These are phyloP conservation scores for Lasioglossum leucozonium DNA, from an alignment of 2,888 invertebrate species.

Conservation along the genomic window DNA sequence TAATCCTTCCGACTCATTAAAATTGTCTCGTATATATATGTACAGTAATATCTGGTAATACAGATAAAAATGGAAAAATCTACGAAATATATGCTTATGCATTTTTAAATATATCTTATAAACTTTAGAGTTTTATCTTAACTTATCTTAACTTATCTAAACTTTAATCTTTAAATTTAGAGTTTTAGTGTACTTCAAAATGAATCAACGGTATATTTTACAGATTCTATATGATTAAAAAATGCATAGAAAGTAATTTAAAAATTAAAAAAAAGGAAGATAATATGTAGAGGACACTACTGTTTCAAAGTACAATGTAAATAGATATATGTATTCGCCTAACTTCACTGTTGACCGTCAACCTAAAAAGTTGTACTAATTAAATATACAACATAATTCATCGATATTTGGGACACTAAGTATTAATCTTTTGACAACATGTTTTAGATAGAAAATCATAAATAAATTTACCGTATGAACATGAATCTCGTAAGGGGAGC, in stretches of 20 bases:
- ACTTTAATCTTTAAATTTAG: too few species aligned
- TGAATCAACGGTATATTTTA: too few species aligned
- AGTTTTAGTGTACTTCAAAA: too few species aligned
- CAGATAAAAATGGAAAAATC: too few species aligned
- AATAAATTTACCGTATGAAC: constrained; percentile 50
- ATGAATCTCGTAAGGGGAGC: constrained; percentile 27
- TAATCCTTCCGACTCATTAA: neutral
- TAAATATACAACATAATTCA: constrained; percentile 33
- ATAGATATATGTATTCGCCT: constrained; percentile 21
- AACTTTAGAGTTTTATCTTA: too few species aligned
- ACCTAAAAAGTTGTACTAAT: constrained; percentile 54
- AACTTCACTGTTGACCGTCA: constrained; percentile 59
- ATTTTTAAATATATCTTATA: too few species aligned
- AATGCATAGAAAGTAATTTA: neutral
- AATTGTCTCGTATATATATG: neutral
- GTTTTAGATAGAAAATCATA: constrained; percentile 19
- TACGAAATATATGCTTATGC: too few species aligned
- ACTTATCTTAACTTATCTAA: too few species aligned
- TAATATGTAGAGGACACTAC: constrained; percentile 39
- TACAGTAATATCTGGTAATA: too few species aligned
- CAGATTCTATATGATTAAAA: neutral
- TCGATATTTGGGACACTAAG: constrained; percentile 49
- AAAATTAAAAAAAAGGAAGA: constrained; percentile 1
- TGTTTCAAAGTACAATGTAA: constrained; percentile 17
- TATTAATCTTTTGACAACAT: constrained; percentile 43